These are phyloP conservation scores for Miichthys miiuy DNA, from an alignment of 2,797 vertebrate species.

Conservation along the genomic window DNA sequence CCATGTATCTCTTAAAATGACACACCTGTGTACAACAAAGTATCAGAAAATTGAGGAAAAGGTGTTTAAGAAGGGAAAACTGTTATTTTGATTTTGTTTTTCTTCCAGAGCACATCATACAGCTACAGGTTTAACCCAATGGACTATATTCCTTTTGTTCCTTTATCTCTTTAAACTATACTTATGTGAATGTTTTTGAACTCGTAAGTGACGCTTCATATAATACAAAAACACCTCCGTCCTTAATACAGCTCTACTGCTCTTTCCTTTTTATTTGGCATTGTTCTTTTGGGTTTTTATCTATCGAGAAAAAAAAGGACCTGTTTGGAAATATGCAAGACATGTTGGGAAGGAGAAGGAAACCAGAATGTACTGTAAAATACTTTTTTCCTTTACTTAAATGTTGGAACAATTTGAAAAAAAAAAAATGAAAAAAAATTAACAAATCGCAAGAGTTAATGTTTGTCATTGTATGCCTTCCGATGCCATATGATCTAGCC, in stretches of 20 bases:
- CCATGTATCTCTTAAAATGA: constrained; percentile 21
- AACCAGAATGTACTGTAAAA: constrained; percentile 94
- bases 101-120: constrained; percentile 66
- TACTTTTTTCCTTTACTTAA: constrained; percentile 91
- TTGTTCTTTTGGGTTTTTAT: constrained; percentile 58
- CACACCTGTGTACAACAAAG: constrained; percentile 42
- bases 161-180: constrained; percentile 70
- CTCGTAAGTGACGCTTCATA: constrained; percentile 82
- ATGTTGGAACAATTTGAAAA: constrained; percentile 73
- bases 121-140: constrained; percentile 67
- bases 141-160: constrained; percentile 58
- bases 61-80: constrained; percentile 59
- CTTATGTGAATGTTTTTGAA: constrained; percentile 75
- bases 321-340: constrained; percentile 95
- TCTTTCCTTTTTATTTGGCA: constrained; percentile 81
- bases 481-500: constrained; percentile 88
- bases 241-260: constrained; percentile 86
- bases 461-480: constrained; percentile 87
- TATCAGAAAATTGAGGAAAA: constrained; percentile 38
- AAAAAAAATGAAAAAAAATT: constrained; percentile 63
- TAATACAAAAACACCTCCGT: constrained; percentile 81
- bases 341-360: constrained; percentile 85
- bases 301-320: constrained; percentile 82
- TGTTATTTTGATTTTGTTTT: constrained; percentile 30
- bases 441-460: constrained; percentile 85